phyloP scores from a whole-genome alignment of 1,140 invertebrate genomes.

The Saxidomus purpurata region DNA sequence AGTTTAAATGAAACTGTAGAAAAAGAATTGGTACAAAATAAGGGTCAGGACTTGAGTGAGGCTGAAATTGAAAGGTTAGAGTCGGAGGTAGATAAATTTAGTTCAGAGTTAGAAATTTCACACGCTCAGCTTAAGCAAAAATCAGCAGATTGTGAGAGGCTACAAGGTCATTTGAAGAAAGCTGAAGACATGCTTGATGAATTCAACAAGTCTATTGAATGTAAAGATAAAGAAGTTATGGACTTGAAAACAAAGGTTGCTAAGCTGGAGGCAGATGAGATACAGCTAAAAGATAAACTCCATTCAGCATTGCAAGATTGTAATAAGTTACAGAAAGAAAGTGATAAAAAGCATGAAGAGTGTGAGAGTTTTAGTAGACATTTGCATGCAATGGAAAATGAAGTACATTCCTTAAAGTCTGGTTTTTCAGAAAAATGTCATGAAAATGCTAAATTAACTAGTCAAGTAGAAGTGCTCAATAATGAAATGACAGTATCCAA shows the following conservation, averaged over 20 bases:
- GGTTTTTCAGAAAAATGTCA: conserved; percentile 6
- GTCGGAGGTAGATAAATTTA: not conserved
- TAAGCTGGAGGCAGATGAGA: conserved; percentile 71
- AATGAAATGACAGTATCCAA: conserved; percentile 8
- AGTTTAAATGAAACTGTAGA: conserved; percentile 36
- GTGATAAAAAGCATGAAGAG: conserved; percentile 50
- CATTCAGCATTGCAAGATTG: conserved; percentile 45
- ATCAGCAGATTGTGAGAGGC: conserved; percentile 54
- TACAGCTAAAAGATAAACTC: conserved; percentile 10
- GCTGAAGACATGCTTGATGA: conserved; percentile 58
- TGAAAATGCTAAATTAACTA: conserved; percentile 8
- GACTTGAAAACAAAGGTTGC: conserved; percentile 84
- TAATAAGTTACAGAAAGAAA: conserved; percentile 39
- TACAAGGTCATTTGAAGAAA: conserved; percentile 69
- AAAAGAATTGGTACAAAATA: conserved; percentile 60
- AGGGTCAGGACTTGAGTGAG: not conserved
- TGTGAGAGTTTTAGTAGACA: conserved; percentile 58
- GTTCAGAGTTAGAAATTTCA: conserved; percentile 37
- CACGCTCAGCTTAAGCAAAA: conserved; percentile 50
- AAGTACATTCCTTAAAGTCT: conserved; percentile 31
- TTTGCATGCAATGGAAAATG: conserved; percentile 41
- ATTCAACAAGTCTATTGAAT: conserved; percentile 23
- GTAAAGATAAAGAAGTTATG: conserved; percentile 56
- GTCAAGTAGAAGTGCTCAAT: conserved; percentile 36
- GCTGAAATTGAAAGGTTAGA: conserved; percentile 24